Evolutionary conservation across 2,888 invertebrate species (phyloP).

Genomic region (Drosophila nr. medialis): DNA sequence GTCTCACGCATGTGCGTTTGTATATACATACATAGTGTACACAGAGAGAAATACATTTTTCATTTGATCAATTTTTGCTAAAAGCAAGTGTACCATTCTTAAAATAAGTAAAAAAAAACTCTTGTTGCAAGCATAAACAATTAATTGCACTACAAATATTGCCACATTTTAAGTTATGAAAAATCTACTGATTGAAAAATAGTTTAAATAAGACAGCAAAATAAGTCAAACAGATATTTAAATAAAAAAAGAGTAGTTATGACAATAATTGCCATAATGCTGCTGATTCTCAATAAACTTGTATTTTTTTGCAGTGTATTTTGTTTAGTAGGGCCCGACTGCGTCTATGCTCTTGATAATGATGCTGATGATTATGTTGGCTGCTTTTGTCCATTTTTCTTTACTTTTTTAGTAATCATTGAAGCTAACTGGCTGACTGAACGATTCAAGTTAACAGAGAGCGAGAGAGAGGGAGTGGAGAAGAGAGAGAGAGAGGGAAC

Average conservation of each 20-base stretch:
- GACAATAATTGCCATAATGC: neutral
- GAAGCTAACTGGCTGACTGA: slow-evolving; percentile 61
- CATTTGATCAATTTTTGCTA: neutral
- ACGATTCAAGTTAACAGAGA: slow-evolving; percentile 11
- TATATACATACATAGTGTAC: slow-evolving; percentile 8
- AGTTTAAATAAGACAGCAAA: neutral
- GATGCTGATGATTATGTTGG: slow-evolving; percentile 68
- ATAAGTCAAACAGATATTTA: neutral
- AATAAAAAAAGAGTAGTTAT: neutral
- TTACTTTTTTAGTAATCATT: slow-evolving; percentile 68
- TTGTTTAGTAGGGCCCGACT: slow-evolving; percentile 14
- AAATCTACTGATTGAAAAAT: neutral
- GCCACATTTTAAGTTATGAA: neutral
- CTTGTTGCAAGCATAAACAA: neutral
- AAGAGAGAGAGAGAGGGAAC: slow-evolving; percentile 3
- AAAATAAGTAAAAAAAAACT: fast-evolving
- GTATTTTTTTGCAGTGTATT: neutral
- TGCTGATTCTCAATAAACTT: neutral
- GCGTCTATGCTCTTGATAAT: slow-evolving; percentile 47
- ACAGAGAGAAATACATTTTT: neutral
- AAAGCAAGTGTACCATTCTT: neutral
- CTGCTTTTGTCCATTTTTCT: slow-evolving; percentile 51
- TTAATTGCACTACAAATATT: neutral
- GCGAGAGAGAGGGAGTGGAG: neutral
- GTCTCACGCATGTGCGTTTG: slow-evolving; percentile 24